A percentile compares a stretch with the other conserved stretches of the same genome.
phyloP scores from a whole-genome alignment of 1,140 invertebrate species.

The Catajapyx aquilonaris region DNA sequence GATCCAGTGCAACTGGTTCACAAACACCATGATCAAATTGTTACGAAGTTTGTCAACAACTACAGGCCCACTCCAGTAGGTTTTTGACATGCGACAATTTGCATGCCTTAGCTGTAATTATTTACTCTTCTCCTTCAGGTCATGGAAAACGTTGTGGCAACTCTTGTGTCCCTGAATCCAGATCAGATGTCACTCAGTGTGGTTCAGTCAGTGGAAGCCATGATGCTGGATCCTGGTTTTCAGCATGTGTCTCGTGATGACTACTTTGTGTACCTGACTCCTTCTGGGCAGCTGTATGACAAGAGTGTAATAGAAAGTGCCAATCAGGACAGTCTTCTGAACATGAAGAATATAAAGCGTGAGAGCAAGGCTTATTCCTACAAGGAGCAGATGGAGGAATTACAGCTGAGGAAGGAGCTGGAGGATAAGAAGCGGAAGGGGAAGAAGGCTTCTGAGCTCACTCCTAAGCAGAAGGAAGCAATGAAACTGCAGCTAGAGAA shows the following conservation, averaged over 20 bases:
- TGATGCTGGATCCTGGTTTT: slow-evolving; percentile 42
- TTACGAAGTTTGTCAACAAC: slow-evolving; percentile 32
- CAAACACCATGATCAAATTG: slow-evolving; percentile 29
- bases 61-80: slow-evolving; percentile 30
- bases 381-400: slow-evolving; percentile 88
- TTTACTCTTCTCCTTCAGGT: slow-evolving; percentile 21
- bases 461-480: slow-evolving; percentile 82
- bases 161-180: slow-evolving; percentile 37
- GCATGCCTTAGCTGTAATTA: no score
- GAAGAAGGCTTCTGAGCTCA: slow-evolving; percentile 37
- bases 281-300: slow-evolving; percentile 78
- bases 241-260: slow-evolving; percentile 61
- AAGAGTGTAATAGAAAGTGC: slow-evolving; percentile 55
- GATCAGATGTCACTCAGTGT: slow-evolving; percentile 36
- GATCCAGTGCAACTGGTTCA: slow-evolving; percentile 31
- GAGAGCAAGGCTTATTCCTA: slow-evolving; percentile 95
- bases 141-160: slow-evolving; percentile 40
- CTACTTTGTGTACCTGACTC: slow-evolving; percentile 70
- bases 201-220: slow-evolving; percentile 27
- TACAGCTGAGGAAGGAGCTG: slow-evolving; percentile 73
- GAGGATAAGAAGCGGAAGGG: slow-evolving; percentile 68
- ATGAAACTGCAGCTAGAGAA: slow-evolving; percentile 70
- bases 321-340: slow-evolving; percentile 34
- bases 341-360: slow-evolving; percentile 71
- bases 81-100: no score